Evolutionary conservation across 2,888 invertebrate genomes (phyloP).

Genomic region (Choreutis nemorana): DNA sequence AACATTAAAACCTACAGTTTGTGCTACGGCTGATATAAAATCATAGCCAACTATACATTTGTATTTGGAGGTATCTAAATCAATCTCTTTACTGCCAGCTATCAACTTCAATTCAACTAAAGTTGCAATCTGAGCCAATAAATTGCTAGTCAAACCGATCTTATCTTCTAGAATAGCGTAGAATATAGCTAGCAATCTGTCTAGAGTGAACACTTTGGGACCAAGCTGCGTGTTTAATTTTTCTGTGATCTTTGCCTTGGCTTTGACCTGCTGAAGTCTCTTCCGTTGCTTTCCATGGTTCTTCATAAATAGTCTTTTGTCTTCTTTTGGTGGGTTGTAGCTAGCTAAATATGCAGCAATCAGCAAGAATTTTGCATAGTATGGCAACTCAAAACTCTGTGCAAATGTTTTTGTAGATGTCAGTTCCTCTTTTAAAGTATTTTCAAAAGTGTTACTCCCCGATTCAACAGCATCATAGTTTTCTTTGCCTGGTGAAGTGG

Average conservation of each 20-base stretch:
- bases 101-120: slow-evolving; percentile 85
- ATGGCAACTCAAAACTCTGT: slow-evolving; percentile 81
- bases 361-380: slow-evolving; percentile 87
- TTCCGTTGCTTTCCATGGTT: slow-evolving; percentile 77
- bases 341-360: slow-evolving; percentile 93
- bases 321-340: slow-evolving; percentile 89
- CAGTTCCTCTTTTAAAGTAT: slow-evolving; percentile 45
- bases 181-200: slow-evolving; percentile 86
- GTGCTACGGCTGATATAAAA: slow-evolving; percentile 79
- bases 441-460: slow-evolving; percentile 32
- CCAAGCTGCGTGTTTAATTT: slow-evolving; percentile 76
- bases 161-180: slow-evolving; percentile 87
- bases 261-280: slow-evolving; percentile 65
- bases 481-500: slow-evolving; percentile 38
- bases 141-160: slow-evolving; percentile 84
- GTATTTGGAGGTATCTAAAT: slow-evolving; percentile 82
- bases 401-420: slow-evolving; percentile 64
- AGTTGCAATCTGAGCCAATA: slow-evolving; percentile 88
- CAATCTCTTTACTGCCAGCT: slow-evolving; percentile 74
- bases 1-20: slow-evolving; percentile 78
- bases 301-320: slow-evolving; percentile 87
- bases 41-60: slow-evolving; percentile 87
- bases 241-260: slow-evolving; percentile 64
- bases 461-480: slow-evolving; percentile 20
- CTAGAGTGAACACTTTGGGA: slow-evolving; percentile 83